Evolutionary conservation across 2,113 vertebrate species (phyloP).

Genomic region (Triplophysa tibetana): DNA sequence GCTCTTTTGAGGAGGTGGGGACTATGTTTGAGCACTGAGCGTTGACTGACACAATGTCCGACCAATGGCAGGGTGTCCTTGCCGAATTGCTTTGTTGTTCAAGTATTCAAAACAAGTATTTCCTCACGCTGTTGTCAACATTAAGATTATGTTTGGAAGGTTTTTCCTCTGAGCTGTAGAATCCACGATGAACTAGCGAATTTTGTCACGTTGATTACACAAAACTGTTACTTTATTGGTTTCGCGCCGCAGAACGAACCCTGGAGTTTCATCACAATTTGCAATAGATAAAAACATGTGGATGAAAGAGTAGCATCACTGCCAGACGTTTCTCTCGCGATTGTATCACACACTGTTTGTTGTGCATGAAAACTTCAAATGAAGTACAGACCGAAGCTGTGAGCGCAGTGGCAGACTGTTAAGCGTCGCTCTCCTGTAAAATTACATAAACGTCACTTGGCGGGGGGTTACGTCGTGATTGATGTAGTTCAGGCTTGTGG

Average conservation of each 20-base stretch:
- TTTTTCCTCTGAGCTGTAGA: not conserved
- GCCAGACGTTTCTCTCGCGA: constrained; percentile 8
- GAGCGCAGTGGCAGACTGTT: constrained; percentile 24
- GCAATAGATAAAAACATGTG: not conserved
- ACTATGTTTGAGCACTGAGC: not conserved
- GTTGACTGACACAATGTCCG: not conserved
- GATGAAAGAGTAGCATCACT: constrained; percentile 11
- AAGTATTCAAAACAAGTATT: not conserved
- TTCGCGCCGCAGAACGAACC: not conserved
- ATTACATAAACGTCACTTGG: constrained; percentile 32
- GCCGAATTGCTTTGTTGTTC: too few species aligned
- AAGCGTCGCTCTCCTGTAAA: constrained; percentile 34
- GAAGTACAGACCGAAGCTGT: constrained; percentile 15
- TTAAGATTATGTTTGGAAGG: not conserved
- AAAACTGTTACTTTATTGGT: constrained; percentile 24
- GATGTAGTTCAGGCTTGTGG: constrained; percentile 34
- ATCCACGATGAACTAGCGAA: not conserved
- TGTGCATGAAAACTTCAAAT: constrained; percentile 19
- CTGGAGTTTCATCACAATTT: not conserved
- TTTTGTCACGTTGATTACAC: constrained; percentile 28
- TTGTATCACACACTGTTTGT: constrained; percentile 31
- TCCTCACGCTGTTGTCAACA: not conserved
- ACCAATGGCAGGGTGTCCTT: not conserved
- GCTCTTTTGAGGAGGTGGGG: not conserved
- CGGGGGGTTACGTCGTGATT: constrained; percentile 20